Base-by-base conservation (phyloP, 2,888 invertebrate species). In the Protonemura montana region DNA sequence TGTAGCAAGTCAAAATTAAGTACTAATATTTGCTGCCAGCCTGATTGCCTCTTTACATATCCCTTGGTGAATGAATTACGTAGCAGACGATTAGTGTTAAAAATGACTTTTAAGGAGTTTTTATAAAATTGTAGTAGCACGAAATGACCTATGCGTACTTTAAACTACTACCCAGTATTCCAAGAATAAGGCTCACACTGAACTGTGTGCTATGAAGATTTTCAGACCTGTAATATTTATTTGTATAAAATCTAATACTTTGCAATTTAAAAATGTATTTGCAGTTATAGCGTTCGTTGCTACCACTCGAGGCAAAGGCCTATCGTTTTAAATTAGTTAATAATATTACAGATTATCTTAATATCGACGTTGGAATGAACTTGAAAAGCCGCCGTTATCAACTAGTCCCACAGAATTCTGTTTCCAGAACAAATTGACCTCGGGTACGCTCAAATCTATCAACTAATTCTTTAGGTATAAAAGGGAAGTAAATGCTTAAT, bases 181-280 rank as follows among this genome's bases (percentile, higher is more conserved):
- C 59, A 59, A 59, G 59, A 59, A 59, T 59, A 59, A 59, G 59
- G 59, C 59, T 59, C 59, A 59, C 59, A 59, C 59, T 59, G 59
- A 59, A 59, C 59, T 59, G 59, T 78, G 28, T 78, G 78, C 28
- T 78, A 78, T 28, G 25, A 78, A 26, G 26, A 78, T 81, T 28
- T 80, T 81, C 81, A 81, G 81, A 81, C 81, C 30, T 81, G 29
- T 81, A 28, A 28, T 30, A 81, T 59, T 30, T 81, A 0, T 30
- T 29, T n/a, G 30, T 81, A 81, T 81, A 81, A 81, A 81, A 81
- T 81, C 81, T 81, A 81, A 29, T 81, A 81, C 81, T 81, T 81
- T 30, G 81, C 30, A 81, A 29, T 29, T 30, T 59, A 16, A 59
- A 59, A 59, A 59, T 59, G 59, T 59, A 59, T 59, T 21, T 59